Conservation (phyloP, 2,888 invertebrate genomes). For the Drosophila demipolita region DNA sequence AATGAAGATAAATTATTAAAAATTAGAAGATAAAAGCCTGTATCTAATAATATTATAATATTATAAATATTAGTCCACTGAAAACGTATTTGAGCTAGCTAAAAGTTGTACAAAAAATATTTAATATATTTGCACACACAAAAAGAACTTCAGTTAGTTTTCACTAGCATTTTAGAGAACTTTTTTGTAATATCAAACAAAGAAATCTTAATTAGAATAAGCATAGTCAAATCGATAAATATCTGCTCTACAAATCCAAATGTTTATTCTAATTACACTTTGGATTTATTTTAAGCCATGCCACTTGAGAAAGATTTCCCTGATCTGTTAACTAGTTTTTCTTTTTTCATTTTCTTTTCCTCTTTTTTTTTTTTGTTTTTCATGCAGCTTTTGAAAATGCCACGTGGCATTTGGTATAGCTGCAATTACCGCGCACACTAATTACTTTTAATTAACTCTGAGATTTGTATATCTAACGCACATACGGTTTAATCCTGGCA, state of each 20-base stretch:
- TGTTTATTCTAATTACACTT: conserved; percentile 25
- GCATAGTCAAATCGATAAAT: background rate
- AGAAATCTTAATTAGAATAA: background rate
- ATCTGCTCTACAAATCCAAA: background rate
- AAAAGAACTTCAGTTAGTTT: background rate
- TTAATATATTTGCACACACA: background rate
- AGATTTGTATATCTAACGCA: conserved; percentile 69
- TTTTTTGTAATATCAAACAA: no score
- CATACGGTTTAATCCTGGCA: conserved; percentile 25
- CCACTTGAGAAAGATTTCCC: background rate
- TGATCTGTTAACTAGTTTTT: background rate
- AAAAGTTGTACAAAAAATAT: background rate
- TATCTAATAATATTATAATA: background rate
- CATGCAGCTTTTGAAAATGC: conserved; percentile 15
- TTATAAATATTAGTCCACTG: conserved; percentile 1
- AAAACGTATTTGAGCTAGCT: background rate
- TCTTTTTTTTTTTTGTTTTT: background rate
- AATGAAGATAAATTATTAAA: background rate
- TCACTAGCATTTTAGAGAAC: no score
- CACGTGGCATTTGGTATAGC: conserved; percentile 47
- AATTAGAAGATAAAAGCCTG: background rate
- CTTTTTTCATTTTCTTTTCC: background rate
- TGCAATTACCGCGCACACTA: conserved; percentile 70
- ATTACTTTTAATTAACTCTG: conserved; percentile 77
- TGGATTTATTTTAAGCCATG: background rate